Evolutionary conservation across 1,140 invertebrate genomes (phyloP).

Genomic region (Plectrocnemia conspersa): DNA sequence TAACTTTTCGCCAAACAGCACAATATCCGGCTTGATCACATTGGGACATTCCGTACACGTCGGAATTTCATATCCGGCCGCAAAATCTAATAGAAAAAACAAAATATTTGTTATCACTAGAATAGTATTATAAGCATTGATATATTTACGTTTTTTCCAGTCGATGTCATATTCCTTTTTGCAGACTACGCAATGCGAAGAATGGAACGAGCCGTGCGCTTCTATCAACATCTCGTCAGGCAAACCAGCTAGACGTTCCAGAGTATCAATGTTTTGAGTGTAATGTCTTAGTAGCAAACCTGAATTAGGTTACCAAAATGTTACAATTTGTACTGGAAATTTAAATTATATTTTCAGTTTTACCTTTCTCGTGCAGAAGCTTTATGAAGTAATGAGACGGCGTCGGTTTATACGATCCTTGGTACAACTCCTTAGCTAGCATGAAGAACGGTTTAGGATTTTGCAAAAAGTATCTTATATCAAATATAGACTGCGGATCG

Average conservation of each 20-base stretch:
- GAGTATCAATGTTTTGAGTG: conserved; percentile 91
- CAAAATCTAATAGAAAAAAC: conserved; percentile 35
- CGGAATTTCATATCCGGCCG: conserved; percentile 73
- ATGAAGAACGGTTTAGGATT: conserved; percentile 85
- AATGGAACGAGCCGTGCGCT: conserved; percentile 90
- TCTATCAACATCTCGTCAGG: conserved; percentile 83
- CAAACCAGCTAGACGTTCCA: conserved; percentile 85
- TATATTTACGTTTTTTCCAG: conserved; percentile 69
- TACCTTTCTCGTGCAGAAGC: conserved; percentile 72
- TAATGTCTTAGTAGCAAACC: conserved; percentile 75
- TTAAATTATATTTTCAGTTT: no score
- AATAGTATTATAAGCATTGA: background rate
- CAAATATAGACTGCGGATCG: conserved; percentile 93
- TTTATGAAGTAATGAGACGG: conserved; percentile 79
- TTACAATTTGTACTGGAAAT: no score
- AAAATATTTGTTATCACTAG: conserved; percentile 11
- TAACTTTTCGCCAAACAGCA: conserved; percentile 90
- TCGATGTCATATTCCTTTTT: conserved; percentile 66
- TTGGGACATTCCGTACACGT: conserved; percentile 65
- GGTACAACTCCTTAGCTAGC: conserved; percentile 81
- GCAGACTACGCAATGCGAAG: conserved; percentile 81
- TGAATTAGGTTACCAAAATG: no score
- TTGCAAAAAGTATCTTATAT: conserved; percentile 74
- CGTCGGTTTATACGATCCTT: conserved; percentile 77
- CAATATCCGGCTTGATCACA: conserved; percentile 89